Conservation (phyloP, 2,888 invertebrate species). For the Brachynemurus nebulosus region DNA sequence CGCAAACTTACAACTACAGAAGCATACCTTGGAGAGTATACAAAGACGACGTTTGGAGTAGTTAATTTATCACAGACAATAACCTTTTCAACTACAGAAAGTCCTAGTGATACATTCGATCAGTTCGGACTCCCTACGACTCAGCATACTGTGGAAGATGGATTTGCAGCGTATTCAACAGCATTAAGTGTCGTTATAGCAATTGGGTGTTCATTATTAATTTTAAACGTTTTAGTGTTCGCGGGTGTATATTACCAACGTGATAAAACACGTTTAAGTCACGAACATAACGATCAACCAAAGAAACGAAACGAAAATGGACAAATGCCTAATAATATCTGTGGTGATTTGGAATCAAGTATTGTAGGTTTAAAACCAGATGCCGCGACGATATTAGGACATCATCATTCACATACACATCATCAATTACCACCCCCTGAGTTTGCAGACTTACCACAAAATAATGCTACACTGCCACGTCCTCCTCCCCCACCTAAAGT, state of each 20-base stretch:
- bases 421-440: constrained; percentile 73
- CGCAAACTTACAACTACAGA: constrained; percentile 40
- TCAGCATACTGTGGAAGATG: constrained; percentile 52
- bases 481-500: constrained; percentile 64
- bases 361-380: constrained; percentile 46
- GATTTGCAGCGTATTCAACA: constrained; percentile 81
- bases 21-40: constrained; percentile 29
- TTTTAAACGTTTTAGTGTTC: constrained; percentile 84
- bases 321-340: constrained; percentile 78
- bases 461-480: constrained; percentile 52
- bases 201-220: constrained; percentile 82
- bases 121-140: constrained; percentile 29
- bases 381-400: constrained; percentile 57
- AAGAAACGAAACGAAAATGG: constrained; percentile 71
- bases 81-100: constrained; percentile 30
- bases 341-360: constrained; percentile 63
- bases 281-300: constrained; percentile 30
- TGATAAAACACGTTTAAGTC: constrained; percentile 62
- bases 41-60: constrained; percentile 28
- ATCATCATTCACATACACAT: constrained; percentile 61
- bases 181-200: constrained; percentile 88
- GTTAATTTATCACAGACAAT: constrained; percentile 30
- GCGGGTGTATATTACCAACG: constrained; percentile 90
- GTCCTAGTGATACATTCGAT: constrained; percentile 19
- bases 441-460: constrained; percentile 65